Evolutionary conservation across 2,113 vertebrate genomes (phyloP).

Genomic region (Atherinomorus stipes): DNA sequence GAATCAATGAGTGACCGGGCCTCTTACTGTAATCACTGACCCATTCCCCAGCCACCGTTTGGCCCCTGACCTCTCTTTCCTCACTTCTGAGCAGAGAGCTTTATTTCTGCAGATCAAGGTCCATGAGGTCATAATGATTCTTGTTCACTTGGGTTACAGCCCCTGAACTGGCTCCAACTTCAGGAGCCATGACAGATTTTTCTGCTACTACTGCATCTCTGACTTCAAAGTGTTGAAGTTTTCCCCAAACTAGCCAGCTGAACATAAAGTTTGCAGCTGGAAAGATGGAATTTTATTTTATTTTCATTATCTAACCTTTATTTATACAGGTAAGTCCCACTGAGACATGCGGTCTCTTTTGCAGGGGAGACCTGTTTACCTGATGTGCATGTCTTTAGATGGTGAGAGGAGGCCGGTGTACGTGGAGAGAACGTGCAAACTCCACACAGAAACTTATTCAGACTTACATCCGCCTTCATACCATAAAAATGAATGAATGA

Average conservation of each 20-base stretch:
- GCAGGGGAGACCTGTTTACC: too few species aligned
- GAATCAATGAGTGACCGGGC: slow-evolving; percentile 78
- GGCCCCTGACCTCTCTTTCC: slow-evolving; percentile 75
- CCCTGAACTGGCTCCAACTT: slow-evolving; percentile 43
- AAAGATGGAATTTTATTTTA: not conserved
- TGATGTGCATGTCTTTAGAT: too few species aligned
- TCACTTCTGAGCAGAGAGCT: slow-evolving; percentile 52
- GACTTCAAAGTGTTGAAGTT: slow-evolving; percentile 14
- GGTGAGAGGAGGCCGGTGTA: too few species aligned
- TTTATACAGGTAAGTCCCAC: too few species aligned
- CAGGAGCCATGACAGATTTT: slow-evolving; percentile 44
- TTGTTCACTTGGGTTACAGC: slow-evolving; percentile 64
- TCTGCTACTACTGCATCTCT: slow-evolving; percentile 35
- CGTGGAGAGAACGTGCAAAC: too few species aligned
- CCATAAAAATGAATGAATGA: too few species aligned
- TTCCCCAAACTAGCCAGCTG: not conserved
- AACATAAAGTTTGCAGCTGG: not conserved
- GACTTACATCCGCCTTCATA: too few species aligned
- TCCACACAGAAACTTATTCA: too few species aligned
- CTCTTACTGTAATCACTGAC: slow-evolving; percentile 84
- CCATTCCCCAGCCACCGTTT: slow-evolving; percentile 78
- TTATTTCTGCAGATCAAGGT: slow-evolving; percentile 67
- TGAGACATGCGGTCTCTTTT: too few species aligned
- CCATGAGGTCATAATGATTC: slow-evolving; percentile 74
- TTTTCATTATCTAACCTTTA: too few species aligned